These are phyloP conservation scores for Ceratina japonica DNA, from an alignment of 1,140 invertebrate genomes.

Conservation along the genomic window DNA sequence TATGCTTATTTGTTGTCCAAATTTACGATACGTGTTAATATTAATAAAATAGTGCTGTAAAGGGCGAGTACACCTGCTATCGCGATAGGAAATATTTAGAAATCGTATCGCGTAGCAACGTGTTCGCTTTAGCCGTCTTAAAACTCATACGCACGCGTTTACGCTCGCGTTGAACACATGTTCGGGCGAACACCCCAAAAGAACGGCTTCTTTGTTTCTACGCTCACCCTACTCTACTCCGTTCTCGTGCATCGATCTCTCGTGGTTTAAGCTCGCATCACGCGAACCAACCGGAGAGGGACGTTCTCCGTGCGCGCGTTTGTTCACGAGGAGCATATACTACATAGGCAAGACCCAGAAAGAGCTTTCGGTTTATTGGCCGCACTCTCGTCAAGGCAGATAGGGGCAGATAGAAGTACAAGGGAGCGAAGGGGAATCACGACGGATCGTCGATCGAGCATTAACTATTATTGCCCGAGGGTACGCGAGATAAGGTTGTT, in stretches of 20 bases:
- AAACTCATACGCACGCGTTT: neutral
- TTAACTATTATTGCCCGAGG: slow-evolving; percentile 47
- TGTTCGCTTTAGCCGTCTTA: no score
- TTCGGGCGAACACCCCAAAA: slow-evolving; percentile 17
- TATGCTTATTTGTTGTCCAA: no score
- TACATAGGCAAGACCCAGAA: slow-evolving; percentile 15
- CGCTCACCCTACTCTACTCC: slow-evolving; percentile 3
- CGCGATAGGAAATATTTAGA: no score
- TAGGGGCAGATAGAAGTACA: slow-evolving; percentile 3
- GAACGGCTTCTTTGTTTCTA: slow-evolving; percentile 51
- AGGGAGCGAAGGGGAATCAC: slow-evolving; percentile 37
- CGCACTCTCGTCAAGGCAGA: slow-evolving; percentile 1
- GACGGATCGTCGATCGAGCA: slow-evolving; percentile 41
- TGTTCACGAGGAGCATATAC: neutral
- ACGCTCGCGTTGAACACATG: neutral
- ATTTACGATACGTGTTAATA: no score
- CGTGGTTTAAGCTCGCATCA: slow-evolving; percentile 40
- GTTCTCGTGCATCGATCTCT: slow-evolving; percentile 45
- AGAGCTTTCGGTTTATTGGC: slow-evolving; percentile 45
- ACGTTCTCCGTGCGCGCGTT: slow-evolving; percentile 18
- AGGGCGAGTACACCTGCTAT: no score
- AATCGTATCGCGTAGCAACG: no score
- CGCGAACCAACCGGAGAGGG: slow-evolving; percentile 8
- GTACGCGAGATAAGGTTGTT: slow-evolving; percentile 46
- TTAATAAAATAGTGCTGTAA: no score